These are phyloP conservation scores for Onychostoma macrolepis DNA, from an alignment of 2,113 vertebrate genomes.

Conservation along the genomic window DNA sequence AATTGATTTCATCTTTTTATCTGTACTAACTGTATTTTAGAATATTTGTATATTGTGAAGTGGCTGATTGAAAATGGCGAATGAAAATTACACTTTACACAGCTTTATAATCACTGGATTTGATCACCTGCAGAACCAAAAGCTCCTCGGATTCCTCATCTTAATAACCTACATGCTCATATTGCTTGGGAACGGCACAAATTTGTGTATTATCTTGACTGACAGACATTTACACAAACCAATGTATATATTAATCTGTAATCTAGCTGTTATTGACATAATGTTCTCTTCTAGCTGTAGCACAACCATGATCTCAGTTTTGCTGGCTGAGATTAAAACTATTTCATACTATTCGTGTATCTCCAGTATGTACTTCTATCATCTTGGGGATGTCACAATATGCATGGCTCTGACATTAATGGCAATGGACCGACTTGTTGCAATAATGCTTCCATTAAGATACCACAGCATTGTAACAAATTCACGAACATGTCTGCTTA, in stretches of 20 bases:
- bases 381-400: constrained; percentile 41
- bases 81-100: neutral
- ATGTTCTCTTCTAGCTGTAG: constrained; percentile 44
- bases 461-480: constrained; percentile 58
- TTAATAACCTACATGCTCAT: constrained; percentile 48
- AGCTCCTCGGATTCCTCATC: constrained; percentile 48
- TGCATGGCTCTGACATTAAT: constrained; percentile 45
- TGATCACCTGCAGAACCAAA: constrained; percentile 44
- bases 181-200: constrained; percentile 40
- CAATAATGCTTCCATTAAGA: constrained; percentile 51
- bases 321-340: constrained; percentile 48
- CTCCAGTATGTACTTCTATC: constrained; percentile 45
- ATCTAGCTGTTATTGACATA: constrained; percentile 54
- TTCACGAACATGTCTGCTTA: neutral
- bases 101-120: constrained; percentile 52
- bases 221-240: constrained; percentile 56
- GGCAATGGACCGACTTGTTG: constrained; percentile 53
- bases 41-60: neutral
- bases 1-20: neutral
- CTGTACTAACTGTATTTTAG: neutral
- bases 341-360: constrained; percentile 55
- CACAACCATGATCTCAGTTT: constrained; percentile 51
- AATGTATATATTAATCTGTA: constrained; percentile 63
- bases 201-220: constrained; percentile 51
- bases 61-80: neutral